Conservation (phyloP, 1,140 invertebrate species). For the Hypothenemus hampei region DNA sequence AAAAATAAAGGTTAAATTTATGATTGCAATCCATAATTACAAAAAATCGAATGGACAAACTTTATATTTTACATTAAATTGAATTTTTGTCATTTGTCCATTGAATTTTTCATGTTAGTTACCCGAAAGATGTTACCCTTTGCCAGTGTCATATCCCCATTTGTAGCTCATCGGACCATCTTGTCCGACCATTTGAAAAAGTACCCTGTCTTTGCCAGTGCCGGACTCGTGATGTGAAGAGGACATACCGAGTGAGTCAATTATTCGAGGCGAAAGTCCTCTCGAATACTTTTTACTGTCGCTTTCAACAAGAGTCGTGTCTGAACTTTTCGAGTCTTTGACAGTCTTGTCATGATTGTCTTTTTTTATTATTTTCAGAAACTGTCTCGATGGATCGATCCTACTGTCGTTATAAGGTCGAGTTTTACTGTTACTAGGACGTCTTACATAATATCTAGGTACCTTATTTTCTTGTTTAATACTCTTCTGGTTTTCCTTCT, state of each 20-base stretch:
- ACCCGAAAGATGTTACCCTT: slow-evolving; percentile 54
- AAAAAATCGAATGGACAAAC: no score
- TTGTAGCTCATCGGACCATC: slow-evolving; percentile 78
- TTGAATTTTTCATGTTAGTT: no score
- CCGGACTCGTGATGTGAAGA: neutral
- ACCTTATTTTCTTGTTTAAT: slow-evolving; percentile 28
- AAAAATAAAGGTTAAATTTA: no score
- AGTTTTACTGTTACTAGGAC: slow-evolving; percentile 4
- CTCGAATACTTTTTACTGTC: slow-evolving; percentile 8
- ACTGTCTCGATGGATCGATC: neutral
- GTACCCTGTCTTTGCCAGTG: slow-evolving; percentile 35
- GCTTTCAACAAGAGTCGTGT: slow-evolving; percentile 7
- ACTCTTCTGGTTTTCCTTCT: slow-evolving; percentile 39
- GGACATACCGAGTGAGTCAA: slow-evolving; percentile 13
- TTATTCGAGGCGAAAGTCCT: slow-evolving; percentile 13
- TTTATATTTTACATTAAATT: no score
- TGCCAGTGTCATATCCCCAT: slow-evolving; percentile 82
- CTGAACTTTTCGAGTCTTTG: neutral
- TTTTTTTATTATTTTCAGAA: no score
- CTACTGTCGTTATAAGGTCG: neutral
- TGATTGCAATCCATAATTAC: no score
- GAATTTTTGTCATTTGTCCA: no score
- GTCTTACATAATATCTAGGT: slow-evolving; percentile 5
- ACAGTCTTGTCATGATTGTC: neutral
- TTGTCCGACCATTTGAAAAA: slow-evolving; percentile 62